phyloP scores from a whole-genome alignment of 1,140 invertebrate species.

The Ceratosolen fusciceps region DNA sequence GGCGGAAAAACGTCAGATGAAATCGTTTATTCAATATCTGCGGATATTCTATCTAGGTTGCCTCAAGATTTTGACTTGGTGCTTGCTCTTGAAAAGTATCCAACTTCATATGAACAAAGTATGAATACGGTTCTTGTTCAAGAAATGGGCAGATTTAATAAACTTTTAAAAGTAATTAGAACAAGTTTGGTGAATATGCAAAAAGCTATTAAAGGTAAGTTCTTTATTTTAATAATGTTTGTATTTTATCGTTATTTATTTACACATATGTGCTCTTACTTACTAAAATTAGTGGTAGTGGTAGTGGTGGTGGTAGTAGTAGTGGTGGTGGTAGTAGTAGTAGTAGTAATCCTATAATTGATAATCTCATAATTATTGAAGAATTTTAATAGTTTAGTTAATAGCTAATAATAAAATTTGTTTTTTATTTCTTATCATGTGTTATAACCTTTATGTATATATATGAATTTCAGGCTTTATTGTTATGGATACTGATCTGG shows the following conservation, averaged over 20 bases:
- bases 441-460: too few relatives aligned
- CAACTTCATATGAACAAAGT: constrained; percentile 86
- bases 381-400: too few relatives aligned
- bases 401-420: too few relatives aligned
- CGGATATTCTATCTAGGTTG: constrained; percentile 81
- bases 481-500: constrained; percentile 88
- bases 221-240: too few relatives aligned
- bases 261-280: too few relatives aligned
- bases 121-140: constrained; percentile 96
- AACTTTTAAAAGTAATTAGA: constrained; percentile 81
- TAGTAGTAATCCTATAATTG: too few relatives aligned
- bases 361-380: too few relatives aligned
- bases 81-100: constrained; percentile 79
- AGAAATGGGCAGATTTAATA: constrained; percentile 93
- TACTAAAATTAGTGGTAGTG: too few relatives aligned
- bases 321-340: too few relatives aligned
- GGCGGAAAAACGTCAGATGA: constrained; percentile 76
- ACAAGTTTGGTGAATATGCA: constrained; percentile 83
- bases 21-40: constrained; percentile 79
- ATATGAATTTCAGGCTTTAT: constrained; percentile 75
- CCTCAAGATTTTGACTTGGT: constrained; percentile 83
- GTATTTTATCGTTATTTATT: too few relatives aligned
- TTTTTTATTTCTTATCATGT: too few relatives aligned
- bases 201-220: constrained; percentile 89
- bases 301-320: too few relatives aligned